Conservation (phyloP, 2,113 vertebrate species). For the Zosterops hypoxanthus region DNA sequence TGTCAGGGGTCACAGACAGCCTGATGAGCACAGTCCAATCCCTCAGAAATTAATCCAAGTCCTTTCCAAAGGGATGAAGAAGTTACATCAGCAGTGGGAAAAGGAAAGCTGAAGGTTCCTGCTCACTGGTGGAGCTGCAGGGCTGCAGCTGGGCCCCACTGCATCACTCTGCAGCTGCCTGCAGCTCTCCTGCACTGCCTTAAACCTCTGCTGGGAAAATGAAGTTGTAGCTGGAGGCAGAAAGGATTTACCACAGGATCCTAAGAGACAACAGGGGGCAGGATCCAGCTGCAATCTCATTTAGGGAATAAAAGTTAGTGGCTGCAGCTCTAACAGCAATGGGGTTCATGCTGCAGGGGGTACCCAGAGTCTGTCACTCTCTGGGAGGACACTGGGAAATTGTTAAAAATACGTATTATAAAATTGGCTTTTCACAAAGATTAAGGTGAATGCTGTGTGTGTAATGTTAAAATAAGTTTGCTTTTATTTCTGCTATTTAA, state of each 20-base stretch:
- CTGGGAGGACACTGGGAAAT: neutral
- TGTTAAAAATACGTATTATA: no score
- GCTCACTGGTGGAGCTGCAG: neutral
- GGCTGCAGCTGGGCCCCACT: neutral
- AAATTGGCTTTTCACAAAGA: no score
- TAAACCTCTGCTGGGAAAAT: neutral
- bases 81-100: neutral
- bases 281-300: neutral
- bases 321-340: rapidly evolving
- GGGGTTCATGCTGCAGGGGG: rapidly evolving
- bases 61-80: conserved; percentile 24
- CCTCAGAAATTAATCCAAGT: conserved; percentile 48
- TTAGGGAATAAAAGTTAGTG: neutral
- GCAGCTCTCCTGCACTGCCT: neutral
- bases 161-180: neutral
- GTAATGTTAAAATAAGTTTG: no score
- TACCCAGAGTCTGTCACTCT: neutral
- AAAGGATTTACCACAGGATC: neutral
- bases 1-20: neutral
- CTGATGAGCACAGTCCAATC: conserved; percentile 49
- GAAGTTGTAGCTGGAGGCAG: neutral
- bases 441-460: no score
- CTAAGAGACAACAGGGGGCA: rapidly evolving
- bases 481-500: no score
- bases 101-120: neutral